A percentile compares a stretch with the other conserved stretches of the same genome.
These are phyloP conservation scores for Bos indicus DNA, from an alignment of 2,113 vertebrate species.

Conservation along the genomic window DNA sequence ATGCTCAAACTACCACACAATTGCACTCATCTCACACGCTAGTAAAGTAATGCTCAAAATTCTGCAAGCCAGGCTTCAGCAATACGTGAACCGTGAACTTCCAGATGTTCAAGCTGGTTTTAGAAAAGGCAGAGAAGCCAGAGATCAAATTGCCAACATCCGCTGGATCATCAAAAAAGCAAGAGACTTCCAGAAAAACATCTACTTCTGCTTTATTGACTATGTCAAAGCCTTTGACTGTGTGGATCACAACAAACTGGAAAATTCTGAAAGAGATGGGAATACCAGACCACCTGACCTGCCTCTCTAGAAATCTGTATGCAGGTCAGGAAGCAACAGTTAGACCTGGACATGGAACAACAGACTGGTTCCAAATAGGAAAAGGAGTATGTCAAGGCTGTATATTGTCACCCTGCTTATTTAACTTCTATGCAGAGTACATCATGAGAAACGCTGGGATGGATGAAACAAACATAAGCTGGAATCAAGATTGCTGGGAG, in stretches of 20 bases:
- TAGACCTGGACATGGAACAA: neutral
- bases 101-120: neutral
- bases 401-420: neutral
- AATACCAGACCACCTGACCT: neutral
- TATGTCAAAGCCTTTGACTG: neutral
- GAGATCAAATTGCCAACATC: neutral
- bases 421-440: neutral
- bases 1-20: neutral
- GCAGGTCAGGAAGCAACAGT: neutral
- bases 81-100: neutral
- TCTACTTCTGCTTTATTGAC: neutral
- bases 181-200: neutral
- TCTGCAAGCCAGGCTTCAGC: neutral
- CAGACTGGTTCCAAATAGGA: neutral
- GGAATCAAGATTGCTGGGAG: neutral
- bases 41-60: neutral
- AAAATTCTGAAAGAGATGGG: neutral
- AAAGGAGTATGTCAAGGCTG: neutral
- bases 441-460: neutral
- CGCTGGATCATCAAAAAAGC: neutral
- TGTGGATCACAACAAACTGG: neutral
- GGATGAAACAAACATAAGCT: neutral
- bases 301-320: neutral
- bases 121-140: neutral
- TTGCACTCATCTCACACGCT: neutral